Base-by-base conservation (phyloP, 2,888 invertebrate genomes). In the Macaria notata region DNA sequence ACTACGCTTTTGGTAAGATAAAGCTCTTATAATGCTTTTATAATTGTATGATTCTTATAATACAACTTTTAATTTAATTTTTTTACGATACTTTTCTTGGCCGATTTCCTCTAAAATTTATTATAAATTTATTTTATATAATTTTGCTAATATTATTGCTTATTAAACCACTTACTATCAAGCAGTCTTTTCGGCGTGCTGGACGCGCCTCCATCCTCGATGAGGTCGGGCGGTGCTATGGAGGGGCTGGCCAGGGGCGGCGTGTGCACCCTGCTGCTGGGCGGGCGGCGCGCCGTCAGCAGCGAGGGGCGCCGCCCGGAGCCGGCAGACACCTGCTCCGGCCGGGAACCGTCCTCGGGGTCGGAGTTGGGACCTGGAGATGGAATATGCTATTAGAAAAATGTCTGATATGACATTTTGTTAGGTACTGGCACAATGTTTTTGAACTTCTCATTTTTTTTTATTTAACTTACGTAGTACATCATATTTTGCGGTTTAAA, bases 141-240 rank as follows among this genome's bases (percentile, higher is more conserved):
- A 6, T 6, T 7, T 36, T 2, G 4, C 33, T 36, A 36, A 36
- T 4, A 36, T 4, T 7, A 4, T 36, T 3, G 33, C 33, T 36
- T 4, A 36, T 7, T 6, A 36, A 36, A 36, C 4, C 33, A 41
- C 54, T 86, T 87, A 92, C 93, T 93, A 64, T 93, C 93, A 63
- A 94, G 92, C 62, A 95, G 84, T 63, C 95, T 86, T 75, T 95
- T 94, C 55, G 96, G 96, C 39, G 96, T 96, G 70, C 96, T 96
- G 19, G 95, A 95, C 54, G 96, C 95, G n/a, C 96, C 96, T 63
- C 95, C 96, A 72, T 95, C 96, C 76, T 95, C 94, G 69, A 95
- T 84, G 2, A 94, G 83, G 71, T 95, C 95, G 54, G 94, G 94
- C 9, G 92, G 93, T 30, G 93, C 93, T 68, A 93, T 93, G 39